Conservation (phyloP, 1,140 invertebrate genomes). For the Rhagoletis zephyria region DNA sequence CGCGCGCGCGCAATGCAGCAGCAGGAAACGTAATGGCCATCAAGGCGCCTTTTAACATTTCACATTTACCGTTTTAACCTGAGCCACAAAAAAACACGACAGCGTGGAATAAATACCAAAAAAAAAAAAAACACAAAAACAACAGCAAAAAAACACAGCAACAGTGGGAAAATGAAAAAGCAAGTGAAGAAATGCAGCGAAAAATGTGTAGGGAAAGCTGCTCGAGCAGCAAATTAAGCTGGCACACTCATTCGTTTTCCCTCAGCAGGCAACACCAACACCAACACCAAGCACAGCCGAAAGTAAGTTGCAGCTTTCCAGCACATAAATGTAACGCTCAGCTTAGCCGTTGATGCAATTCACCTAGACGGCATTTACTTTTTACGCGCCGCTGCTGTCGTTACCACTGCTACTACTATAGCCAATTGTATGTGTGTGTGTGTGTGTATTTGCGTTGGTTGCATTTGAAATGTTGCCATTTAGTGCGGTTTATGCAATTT, state of each 20-base stretch:
- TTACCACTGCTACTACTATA: background rate
- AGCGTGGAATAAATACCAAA: background rate
- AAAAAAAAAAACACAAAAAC: background rate
- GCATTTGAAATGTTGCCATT: constrained; percentile 32
- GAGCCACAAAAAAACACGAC: background rate
- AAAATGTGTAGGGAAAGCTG: constrained; percentile 30
- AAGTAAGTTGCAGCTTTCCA: background rate
- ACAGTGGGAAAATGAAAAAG: background rate
- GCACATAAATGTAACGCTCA: background rate
- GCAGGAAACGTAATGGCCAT: constrained; percentile 17
- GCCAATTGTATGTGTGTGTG: background rate
- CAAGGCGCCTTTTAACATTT: constrained; percentile 34
- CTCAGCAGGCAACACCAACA: background rate
- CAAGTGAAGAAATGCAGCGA: background rate
- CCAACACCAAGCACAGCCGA: background rate
- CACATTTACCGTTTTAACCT: constrained; percentile 40
- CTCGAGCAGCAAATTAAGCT: constrained; percentile 51
- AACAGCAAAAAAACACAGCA: background rate
- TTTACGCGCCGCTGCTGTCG: constrained; percentile 1
- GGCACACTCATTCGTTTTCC: constrained; percentile 41
- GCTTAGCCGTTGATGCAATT: constrained; percentile 33
- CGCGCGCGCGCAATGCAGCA: background rate
- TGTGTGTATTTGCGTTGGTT: background rate
- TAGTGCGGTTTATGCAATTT: constrained; percentile 41
- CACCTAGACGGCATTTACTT: constrained; percentile 2